Conservation (phyloP, 64 coral and sea anemone species). For the Porites australiensis region DNA sequence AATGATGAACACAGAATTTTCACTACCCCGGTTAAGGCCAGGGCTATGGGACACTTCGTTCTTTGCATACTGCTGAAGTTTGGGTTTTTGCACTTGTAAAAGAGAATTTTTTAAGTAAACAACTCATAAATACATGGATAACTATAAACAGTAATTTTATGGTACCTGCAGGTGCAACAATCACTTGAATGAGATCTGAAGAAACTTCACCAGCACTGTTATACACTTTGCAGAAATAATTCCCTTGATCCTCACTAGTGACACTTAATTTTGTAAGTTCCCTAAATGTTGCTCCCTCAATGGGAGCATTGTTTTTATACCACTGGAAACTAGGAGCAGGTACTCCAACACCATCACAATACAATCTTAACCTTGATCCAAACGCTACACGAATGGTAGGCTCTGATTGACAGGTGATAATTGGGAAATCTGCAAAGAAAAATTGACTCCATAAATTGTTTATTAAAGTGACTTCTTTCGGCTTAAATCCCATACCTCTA, state of each 20-base stretch:
- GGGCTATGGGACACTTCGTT: too few species aligned
- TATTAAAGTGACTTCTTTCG: too few species aligned
- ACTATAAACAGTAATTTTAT: not conserved
- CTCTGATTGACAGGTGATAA: conserved; percentile 71
- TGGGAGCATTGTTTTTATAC: conserved; percentile 70
- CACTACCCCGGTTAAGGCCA: too few species aligned
- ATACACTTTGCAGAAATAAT: conserved; percentile 72
- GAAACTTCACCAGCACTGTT: conserved; percentile 57
- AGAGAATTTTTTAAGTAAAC: too few species aligned
- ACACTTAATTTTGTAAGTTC: conserved; percentile 60
- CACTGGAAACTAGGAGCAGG: conserved; percentile 90
- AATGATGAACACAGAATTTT: too few species aligned
- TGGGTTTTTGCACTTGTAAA: too few species aligned
- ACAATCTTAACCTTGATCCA: conserved; percentile 74
- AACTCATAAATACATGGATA: not conserved
- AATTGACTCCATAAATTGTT: not conserved
- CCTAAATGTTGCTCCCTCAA: conserved; percentile 54
- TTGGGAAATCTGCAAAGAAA: conserved; percentile 47
- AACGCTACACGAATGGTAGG: not conserved
- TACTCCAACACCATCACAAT: conserved; percentile 92
- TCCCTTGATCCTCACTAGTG: conserved; percentile 73
- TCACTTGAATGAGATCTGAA: conserved; percentile 47
- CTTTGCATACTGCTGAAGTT: too few species aligned
- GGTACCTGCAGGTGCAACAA: conserved; percentile 7
- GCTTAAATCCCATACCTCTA: too few species aligned